Evolutionary conservation across 1,140 invertebrate genomes (phyloP).

Genomic region (Phymastichus coffea): DNA sequence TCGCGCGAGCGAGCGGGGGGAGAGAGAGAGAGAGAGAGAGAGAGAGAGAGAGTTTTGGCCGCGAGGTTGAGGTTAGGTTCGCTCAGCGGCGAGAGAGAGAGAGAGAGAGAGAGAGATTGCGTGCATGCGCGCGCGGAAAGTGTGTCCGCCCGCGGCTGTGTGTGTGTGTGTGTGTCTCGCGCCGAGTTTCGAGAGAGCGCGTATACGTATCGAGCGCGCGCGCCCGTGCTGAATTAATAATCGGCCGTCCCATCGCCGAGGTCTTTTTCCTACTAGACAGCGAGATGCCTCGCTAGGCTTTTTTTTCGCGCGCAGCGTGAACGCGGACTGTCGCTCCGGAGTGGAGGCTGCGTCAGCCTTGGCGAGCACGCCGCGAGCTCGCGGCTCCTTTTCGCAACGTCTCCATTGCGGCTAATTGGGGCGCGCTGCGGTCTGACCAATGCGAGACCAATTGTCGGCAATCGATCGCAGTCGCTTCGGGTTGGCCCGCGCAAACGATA

Average conservation of each 20-base stretch:
- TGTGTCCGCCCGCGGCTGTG: neutral
- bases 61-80: slow-evolving; percentile 3
- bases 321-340: too few relatives aligned
- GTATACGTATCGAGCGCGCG: slow-evolving; percentile 14
- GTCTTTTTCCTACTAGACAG: neutral
- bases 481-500: too few relatives aligned
- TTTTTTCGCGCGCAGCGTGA: neutral
- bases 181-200: neutral
- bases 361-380: too few relatives aligned
- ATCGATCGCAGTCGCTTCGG: too few relatives aligned
- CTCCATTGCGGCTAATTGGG: too few relatives aligned
- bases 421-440: too few relatives aligned
- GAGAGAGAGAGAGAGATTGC: neutral
- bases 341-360: too few relatives aligned
- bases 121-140: slow-evolving; percentile 3
- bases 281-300: neutral
- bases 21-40: neutral
- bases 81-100: neutral
- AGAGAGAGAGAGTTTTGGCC: slow-evolving; percentile 1
- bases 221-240: slow-evolving; percentile 32
- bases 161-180: neutral
- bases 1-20: neutral
- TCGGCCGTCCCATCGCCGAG: slow-evolving; percentile 15
- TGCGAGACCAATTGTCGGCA: too few relatives aligned
- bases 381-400: too few relatives aligned